A percentile compares a stretch with the other conserved stretches of the same genome.
These are phyloP conservation scores for Orchesella cincta DNA, from an alignment of 1,140 invertebrate genomes.

Conservation along the genomic window DNA sequence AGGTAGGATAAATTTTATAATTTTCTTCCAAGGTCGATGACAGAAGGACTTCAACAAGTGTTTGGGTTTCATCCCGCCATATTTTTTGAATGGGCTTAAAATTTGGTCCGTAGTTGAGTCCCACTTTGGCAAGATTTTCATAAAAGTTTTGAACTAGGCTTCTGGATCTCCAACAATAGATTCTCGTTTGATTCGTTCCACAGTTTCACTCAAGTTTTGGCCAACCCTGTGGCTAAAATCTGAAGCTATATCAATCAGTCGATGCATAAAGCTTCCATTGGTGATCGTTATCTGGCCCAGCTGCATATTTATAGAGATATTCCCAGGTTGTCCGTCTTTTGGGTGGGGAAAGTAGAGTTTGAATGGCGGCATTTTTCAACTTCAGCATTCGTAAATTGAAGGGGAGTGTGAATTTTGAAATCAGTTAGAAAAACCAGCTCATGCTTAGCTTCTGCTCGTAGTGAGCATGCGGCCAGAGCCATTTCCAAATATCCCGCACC, in stretches of 20 bases:
- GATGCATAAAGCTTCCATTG: not conserved
- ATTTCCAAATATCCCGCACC: constrained; percentile 37
- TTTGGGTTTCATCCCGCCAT: not conserved
- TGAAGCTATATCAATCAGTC: not conserved
- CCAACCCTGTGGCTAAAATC: not conserved
- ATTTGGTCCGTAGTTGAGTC: constrained; percentile 31
- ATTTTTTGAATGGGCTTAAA: constrained; percentile 22
- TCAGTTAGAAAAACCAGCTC: not conserved
- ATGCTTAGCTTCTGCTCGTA: not conserved
- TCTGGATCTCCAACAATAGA: too few species aligned
- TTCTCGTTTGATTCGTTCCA: not conserved
- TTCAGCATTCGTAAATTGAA: not conserved
- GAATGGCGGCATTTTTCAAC: not conserved
- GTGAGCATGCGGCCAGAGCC: constrained; percentile 11
- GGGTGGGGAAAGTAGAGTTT: not conserved
- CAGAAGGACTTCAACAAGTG: constrained; percentile 20
- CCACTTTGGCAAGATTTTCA: constrained; percentile 20
- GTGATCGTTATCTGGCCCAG: not conserved
- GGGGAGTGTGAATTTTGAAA: not conserved
- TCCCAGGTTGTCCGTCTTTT: too few species aligned
- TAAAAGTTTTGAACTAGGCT: not conserved
- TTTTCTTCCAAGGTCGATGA: not conserved
- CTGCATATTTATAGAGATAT: too few species aligned
- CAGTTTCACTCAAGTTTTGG: not conserved
- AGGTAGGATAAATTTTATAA: constrained; percentile 32